Base-by-base conservation (phyloP, 2,113 vertebrate genomes). In the Porphyrio hochstetteri region DNA sequence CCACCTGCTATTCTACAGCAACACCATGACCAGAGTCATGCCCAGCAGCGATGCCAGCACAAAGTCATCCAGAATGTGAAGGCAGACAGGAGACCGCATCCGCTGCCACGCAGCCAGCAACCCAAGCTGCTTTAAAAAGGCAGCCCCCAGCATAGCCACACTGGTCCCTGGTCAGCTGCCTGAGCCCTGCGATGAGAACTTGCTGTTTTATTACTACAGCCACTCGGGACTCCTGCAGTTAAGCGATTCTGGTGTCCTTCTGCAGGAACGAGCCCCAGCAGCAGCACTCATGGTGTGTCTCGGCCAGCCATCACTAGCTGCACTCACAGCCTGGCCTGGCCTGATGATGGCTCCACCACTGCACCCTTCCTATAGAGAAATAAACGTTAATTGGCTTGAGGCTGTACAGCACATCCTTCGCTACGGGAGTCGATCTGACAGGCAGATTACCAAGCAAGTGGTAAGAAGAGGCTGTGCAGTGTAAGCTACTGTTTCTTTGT, bases 221-320 rank as follows among this genome's bases (percentile, higher is more conserved):
- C 44, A 21, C 23, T 11, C 44, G 5, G 9, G 31, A 36, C 44
- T 72, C 29, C 55, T 11, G 55, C 2, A 0, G 42, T 14, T 48
- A 33, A 14, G 28, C 9, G 20, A 28, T 76, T 28, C 16, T 8
- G 1, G 57, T 52, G 29, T 4, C n/a, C 15, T 80, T 13, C 38
- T 16, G 36, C 9, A 7, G 33, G 24, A 46, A 48, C 2, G 33
- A 36, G 24, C 52, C 78, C 21, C 24, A 7, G 2, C 12, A 56
- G 72, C 5, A 0, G 53, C 3, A 3, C 3, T 15, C 15, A 1
- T 1, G 1, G 31, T 4, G 31, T 5, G 35, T 3, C 35, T 16
- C 7, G 0, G 68, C 65, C 38, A 33, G 23, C 55, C 48, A 33
- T 10, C 57, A 3, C 28, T 56, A 7, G 6, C 4, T 3, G 28